These are phyloP conservation scores for Colletes collaris DNA, from an alignment of 2,888 invertebrate genomes.

Conservation along the genomic window DNA sequence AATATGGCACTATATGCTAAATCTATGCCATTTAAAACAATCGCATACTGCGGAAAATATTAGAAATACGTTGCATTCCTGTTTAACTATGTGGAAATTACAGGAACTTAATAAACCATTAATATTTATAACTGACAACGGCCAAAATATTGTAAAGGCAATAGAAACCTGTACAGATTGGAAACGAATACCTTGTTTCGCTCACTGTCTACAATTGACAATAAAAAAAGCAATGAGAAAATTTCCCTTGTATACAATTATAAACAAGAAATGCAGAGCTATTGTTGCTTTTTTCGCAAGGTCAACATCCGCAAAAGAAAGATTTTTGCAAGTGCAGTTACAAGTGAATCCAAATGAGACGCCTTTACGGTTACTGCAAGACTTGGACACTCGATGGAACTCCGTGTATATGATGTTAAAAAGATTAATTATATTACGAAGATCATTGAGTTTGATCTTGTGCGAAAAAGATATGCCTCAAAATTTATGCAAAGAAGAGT, in stretches of 20 bases:
- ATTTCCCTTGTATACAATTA: neutral
- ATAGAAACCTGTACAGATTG: neutral
- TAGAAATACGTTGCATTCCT: neutral
- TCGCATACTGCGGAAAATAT: neutral
- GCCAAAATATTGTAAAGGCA: slow-evolving; percentile 7
- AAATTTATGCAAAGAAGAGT: neutral
- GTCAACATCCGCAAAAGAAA: neutral
- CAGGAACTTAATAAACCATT: neutral
- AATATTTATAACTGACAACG: neutral
- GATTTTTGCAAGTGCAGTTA: neutral
- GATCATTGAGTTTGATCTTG: neutral
- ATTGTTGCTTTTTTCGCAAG: slow-evolving; percentile 2
- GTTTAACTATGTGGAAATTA: neutral
- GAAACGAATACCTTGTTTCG: slow-evolving; percentile 3
- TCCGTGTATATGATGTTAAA: neutral
- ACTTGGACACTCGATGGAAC: neutral
- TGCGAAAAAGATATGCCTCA: neutral
- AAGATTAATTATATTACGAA: neutral
- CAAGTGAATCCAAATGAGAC: neutral
- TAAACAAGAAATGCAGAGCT: neutral
- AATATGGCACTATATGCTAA: neutral
- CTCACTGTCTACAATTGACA: slow-evolving; percentile 3
- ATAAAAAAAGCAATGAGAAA: neutral
- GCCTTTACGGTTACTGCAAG: neutral
- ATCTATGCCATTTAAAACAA: neutral